Percentiles rank a stretch among this genome's conserved stretches.
phyloP scores from a whole-genome alignment of 2,888 invertebrate species.

The Caenorhabditis macrosperma region DNA sequence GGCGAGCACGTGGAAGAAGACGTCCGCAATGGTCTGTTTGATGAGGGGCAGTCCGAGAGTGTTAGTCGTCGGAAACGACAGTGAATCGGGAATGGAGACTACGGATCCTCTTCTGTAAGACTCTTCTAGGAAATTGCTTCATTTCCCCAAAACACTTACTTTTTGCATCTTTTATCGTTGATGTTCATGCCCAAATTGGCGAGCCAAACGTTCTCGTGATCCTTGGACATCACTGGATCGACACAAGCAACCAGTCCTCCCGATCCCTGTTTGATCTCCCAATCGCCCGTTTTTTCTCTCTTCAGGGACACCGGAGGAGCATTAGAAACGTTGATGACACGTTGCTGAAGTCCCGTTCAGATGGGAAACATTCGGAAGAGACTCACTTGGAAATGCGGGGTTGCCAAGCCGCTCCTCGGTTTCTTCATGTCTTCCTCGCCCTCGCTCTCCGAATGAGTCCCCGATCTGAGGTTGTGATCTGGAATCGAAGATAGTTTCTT shows the following conservation, averaged over 20 bases:
- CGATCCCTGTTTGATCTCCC: constrained; percentile 73
- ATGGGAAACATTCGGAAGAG: background rate
- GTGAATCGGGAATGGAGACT: constrained; percentile 24
- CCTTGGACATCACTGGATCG: constrained; percentile 80
- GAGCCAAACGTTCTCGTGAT: constrained; percentile 79
- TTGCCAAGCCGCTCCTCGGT: constrained; percentile 70
- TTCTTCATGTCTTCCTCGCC: constrained; percentile 58
- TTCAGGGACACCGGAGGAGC: constrained; percentile 80
- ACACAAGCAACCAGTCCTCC: constrained; percentile 80
- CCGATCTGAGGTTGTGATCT: constrained; percentile 18
- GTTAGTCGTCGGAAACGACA: constrained; percentile 77
- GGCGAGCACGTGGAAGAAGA: constrained; percentile 78
- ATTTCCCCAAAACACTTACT: constrained; percentile 27
- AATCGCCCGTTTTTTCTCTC: constrained; percentile 76
- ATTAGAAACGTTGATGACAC: constrained; percentile 80
- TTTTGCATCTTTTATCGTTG: constrained; percentile 69
- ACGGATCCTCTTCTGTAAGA: constrained; percentile 48
- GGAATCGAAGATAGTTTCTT: constrained; percentile 2
- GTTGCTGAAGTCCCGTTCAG: constrained; percentile 67
- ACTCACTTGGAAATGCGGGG: constrained; percentile 72
- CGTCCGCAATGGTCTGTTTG: constrained; percentile 77
- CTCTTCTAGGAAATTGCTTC: background rate
- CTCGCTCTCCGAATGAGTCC: constrained; percentile 49
- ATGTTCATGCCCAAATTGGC: constrained; percentile 80
- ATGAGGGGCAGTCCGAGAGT: constrained; percentile 79